Evolutionary conservation across 2,113 vertebrate genomes (phyloP), one percentile per base, ranked within the genome.

Genomic region (Petrocephalus microphthalmus): DNA sequence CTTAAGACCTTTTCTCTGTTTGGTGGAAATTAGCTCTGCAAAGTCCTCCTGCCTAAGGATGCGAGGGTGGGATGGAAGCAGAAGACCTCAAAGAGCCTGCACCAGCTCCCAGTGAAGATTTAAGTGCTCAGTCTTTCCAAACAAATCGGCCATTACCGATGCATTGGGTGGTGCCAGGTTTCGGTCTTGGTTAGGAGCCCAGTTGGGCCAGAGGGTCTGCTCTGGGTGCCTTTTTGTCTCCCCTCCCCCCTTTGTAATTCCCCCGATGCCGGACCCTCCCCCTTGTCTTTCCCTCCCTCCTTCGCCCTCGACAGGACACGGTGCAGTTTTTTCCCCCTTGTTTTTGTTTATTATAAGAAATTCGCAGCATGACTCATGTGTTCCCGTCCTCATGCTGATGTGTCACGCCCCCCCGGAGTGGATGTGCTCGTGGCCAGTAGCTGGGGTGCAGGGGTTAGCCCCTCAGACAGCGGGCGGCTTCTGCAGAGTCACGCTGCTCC

Each of bases 51-150:
- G 71, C 71, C 15, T 78, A 78, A 42, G 71, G 33, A 78, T 78
- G 5, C 15, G 5, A 17, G 33, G 71, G 33, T 42, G 5, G 71
- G 71, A 5, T 33, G 71, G 33, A 78, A 42, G 29, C 33, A 74
- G 71, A 42, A 42, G 29, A 74, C 6, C 33, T 74, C 71, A 74
- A 3, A 74, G 13, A 74, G 29, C 67, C 71, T 78, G 71, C 15
- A 17, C 33, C 71, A 78, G 71, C 71, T 19, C 71, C 37, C 15
- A 78, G 42, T 90, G 67, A 90, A 90, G 88, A 88, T 88, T 88
- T 88, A 88, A 90, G 42, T 49, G 49, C 22, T 67, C 49, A 54
- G 85, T 88, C 82, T 86, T 53, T 53, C 49, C 5, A 53, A 83
- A 60, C 25, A 60, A 57, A 47, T 20, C 7, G 5, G 10, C 7